phyloP scores from a whole-genome alignment of 2,888 invertebrate species.

The Boloria selene region DNA sequence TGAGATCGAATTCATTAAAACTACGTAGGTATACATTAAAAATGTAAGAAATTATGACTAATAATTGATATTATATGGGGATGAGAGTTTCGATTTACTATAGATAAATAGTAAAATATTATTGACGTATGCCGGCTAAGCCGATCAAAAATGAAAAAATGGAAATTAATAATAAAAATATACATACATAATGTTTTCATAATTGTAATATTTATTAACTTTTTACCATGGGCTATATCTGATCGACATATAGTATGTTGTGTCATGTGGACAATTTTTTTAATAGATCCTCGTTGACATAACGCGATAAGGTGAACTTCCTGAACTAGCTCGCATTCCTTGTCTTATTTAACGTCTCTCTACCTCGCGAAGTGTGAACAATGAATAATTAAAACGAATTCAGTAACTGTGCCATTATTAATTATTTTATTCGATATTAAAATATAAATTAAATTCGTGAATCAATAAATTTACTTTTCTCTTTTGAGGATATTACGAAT shows the following conservation, averaged over 20 bases:
- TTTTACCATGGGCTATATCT: not conserved
- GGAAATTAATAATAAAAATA: not conserved
- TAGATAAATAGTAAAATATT: no score
- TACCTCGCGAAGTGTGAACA: not conserved
- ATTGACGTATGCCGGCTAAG: no score
- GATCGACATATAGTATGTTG: conserved; percentile 16
- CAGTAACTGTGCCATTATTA: no score
- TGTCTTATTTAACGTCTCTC: conserved; percentile 11
- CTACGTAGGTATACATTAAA: no score
- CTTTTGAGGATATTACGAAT: no score
- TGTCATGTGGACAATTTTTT: conserved; percentile 20
- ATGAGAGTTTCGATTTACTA: no score
- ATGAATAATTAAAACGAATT: not conserved
- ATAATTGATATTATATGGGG: no score
- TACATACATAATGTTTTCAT: not conserved
- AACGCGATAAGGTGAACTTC: conserved; percentile 31
- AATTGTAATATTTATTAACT: not conserved
- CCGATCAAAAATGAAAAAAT: not conserved
- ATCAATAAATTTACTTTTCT: no score
- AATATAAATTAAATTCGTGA: no score
- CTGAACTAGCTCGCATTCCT: conserved; percentile 26
- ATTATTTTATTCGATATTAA: no score
- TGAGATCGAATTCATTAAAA: no score
- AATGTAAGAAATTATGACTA: no score
- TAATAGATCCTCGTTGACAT: conserved; percentile 35